Base-by-base conservation (phyloP, 2,113 vertebrate species). In the Pleuronectes platessa region DNA sequence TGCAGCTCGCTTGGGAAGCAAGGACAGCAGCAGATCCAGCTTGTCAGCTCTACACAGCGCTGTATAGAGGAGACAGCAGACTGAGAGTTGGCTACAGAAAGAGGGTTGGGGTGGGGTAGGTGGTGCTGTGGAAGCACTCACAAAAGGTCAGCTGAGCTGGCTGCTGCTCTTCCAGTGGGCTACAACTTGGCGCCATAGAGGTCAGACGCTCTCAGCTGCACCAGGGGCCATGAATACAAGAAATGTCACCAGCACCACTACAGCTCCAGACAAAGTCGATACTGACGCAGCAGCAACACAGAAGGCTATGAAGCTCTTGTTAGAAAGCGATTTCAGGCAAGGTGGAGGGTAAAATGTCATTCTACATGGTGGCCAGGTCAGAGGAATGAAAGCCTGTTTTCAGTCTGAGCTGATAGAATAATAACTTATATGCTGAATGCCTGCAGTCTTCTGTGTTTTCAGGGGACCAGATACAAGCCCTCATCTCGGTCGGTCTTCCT, bases 81-180 rank as follows among this genome's bases (percentile, higher is more conserved):
- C 71, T 53, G 59, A 68, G 69, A 68, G 73, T 15, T 75, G 76
- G 77, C 54, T 26, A 15, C 56, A 61, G 58, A 61, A 47, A 64
- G 45, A n/a, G 18, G 15, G 23, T n/a, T 17, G 3, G 15, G 37
- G 17, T 3, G 8, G 35, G 26, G 7, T 23, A 24, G 61, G 21
- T 15, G 42, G 4, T 47, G 20, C 31, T 27, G 55, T 75, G 68
- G 85, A 85, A 84, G 61, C 74, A 47, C 84, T 74, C 56, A 14
- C 59, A 92, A 92, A 92, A 94, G 88, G 90, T 92, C 85, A 90
- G 61, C 45, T 79, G 66, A 84, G 56, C 78, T 56, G 60, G 51
- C 71, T 75, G 63, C 78, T 65, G 67, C 61, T 72, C 85, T 68
- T 86, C 71, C 82, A 54, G 15, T 71, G 74, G 61, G 78, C 78